A percentile compares a stretch with the other conserved stretches of the same genome.
Evolutionary conservation across 1,140 invertebrate genomes (phyloP).

Genomic region (Drosophila nannoptera): DNA sequence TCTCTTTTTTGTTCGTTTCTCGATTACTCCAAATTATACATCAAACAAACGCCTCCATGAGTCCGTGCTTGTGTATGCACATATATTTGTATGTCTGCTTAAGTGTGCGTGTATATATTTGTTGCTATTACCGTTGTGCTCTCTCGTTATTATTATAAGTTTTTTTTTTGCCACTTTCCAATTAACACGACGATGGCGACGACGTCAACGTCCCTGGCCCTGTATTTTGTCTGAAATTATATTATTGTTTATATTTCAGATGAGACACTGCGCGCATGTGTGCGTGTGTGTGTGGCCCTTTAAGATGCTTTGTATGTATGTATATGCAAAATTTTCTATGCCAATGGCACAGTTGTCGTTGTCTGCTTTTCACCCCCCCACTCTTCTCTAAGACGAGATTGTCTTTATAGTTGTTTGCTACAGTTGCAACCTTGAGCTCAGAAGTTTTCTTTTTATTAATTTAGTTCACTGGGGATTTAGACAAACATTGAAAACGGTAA

Average conservation of each 20-base stretch:
- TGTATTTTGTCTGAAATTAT: conserved; percentile 39
- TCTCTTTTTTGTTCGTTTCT: conserved; percentile 41
- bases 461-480: conserved; percentile 23
- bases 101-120: conserved; percentile 23
- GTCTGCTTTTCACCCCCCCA: conserved; percentile 26
- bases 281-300: conserved; percentile 36
- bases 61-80: conserved; percentile 22
- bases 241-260: conserved; percentile 34
- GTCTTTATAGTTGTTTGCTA: conserved; percentile 8
- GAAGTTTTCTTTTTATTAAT: conserved; percentile 15
- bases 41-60: conserved; percentile 51
- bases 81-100: background rate
- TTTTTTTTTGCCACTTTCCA: conserved; percentile 44
- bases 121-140: conserved; percentile 36
- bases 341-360: conserved; percentile 61
- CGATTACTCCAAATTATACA: conserved; percentile 55
- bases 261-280: conserved; percentile 18
- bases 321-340: conserved; percentile 72
- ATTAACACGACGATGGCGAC: conserved; percentile 34
- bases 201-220: conserved; percentile 45
- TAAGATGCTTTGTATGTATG: conserved; percentile 17
- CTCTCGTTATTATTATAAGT: conserved; percentile 12
- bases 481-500: background rate
- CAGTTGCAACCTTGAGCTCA: conserved; percentile 33
- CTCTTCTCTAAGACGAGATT: conserved; percentile 25